These are phyloP conservation scores for Nezara viridula DNA, from an alignment of 2,888 invertebrate species.

Conservation along the genomic window DNA sequence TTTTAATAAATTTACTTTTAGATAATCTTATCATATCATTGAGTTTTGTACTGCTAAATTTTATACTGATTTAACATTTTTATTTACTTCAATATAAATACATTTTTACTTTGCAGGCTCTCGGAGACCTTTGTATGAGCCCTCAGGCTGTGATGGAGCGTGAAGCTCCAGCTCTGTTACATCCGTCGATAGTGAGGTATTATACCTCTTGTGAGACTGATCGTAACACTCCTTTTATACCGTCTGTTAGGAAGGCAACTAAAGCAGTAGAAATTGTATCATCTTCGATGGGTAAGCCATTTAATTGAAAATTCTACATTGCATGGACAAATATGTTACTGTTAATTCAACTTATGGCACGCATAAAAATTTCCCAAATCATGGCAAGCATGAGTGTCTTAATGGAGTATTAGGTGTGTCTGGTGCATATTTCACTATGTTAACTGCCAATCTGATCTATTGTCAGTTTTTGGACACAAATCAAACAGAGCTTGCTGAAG, in stretches of 20 bases:
- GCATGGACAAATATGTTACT: background rate
- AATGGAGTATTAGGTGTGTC: too few species aligned
- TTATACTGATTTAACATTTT: background rate
- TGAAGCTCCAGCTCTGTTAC: constrained; percentile 67
- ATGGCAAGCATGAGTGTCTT: too few species aligned
- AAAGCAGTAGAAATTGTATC: constrained; percentile 70
- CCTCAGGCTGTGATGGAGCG: constrained; percentile 82
- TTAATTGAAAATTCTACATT: background rate
- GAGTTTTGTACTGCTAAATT: background rate
- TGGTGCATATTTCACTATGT: too few species aligned
- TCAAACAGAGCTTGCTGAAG: too few species aligned
- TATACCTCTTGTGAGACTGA: constrained; percentile 88
- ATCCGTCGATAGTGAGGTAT: constrained; percentile 79
- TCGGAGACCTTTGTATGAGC: constrained; percentile 87
- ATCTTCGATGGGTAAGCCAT: constrained; percentile 69
- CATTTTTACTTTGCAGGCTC: constrained; percentile 71
- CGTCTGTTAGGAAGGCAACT: constrained; percentile 74
- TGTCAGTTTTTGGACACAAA: too few species aligned
- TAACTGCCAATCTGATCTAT: too few species aligned
- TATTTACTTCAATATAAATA: too few species aligned
- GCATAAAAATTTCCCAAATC: too few species aligned
- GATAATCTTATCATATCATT: background rate
- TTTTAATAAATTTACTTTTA: background rate
- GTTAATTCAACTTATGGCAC: too few species aligned
- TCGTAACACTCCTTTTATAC: constrained; percentile 85